These are phyloP conservation scores for Latrodectus hesperus DNA, from an alignment of 2,888 invertebrate species.

Conservation along the genomic window DNA sequence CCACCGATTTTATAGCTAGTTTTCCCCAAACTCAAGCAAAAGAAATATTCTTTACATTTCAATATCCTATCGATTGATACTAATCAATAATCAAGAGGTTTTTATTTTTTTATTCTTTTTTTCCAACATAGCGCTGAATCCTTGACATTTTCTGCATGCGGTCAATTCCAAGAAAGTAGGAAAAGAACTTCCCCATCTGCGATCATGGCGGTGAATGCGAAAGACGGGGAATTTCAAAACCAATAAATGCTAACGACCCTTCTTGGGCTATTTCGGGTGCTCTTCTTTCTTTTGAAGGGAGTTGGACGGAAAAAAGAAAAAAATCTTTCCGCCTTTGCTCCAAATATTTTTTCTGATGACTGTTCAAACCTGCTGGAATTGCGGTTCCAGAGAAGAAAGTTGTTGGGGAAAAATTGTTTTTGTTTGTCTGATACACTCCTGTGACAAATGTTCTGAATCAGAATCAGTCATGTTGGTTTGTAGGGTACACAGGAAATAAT, in stretches of 20 bases:
- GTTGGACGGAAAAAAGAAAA: neutral
- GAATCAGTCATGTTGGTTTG: too few species aligned
- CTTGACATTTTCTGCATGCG: slow-evolving; percentile 28
- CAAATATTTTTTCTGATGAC: neutral
- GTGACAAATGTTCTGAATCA: neutral
- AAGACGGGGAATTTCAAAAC: slow-evolving; percentile 46
- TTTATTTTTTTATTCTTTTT: too few species aligned
- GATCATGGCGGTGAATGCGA: slow-evolving; percentile 14
- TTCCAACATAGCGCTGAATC: neutral
- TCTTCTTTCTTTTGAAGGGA: slow-evolving; percentile 10
- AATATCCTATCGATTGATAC: too few species aligned
- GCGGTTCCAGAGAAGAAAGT: neutral
- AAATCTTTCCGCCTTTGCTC: neutral
- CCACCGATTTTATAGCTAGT: too few species aligned
- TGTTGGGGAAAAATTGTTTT: neutral
- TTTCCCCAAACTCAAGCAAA: too few species aligned
- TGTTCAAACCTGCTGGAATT: neutral
- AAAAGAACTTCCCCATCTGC: neutral
- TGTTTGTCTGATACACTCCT: neutral
- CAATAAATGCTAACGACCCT: slow-evolving; percentile 62
- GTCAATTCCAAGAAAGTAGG: slow-evolving; percentile 15
- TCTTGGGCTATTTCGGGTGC: slow-evolving; percentile 54
- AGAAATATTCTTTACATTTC: too few species aligned
- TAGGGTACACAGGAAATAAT: too few species aligned
- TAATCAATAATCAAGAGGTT: too few species aligned